Conservation (phyloP, 2,797 vertebrate genomes). For the Cirrhinus molitorella region DNA sequence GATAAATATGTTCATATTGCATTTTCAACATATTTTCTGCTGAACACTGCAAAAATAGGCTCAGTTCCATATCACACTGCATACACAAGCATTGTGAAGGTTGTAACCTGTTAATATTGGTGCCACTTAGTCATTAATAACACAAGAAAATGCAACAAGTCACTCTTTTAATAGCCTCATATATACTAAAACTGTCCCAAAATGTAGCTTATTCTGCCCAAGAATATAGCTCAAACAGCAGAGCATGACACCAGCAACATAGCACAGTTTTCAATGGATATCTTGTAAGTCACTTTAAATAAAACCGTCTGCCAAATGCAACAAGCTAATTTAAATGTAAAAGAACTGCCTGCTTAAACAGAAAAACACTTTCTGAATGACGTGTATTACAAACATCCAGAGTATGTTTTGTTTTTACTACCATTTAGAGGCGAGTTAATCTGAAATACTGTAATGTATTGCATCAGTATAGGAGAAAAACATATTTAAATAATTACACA, state of each 20-base stretch:
- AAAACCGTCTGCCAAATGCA: neutral
- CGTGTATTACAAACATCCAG: neutral
- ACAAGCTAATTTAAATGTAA: conserved; percentile 9
- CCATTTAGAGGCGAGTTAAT: neutral
- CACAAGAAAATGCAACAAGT: neutral
- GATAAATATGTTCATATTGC: neutral
- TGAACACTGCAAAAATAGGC: neutral
- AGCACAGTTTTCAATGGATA: neutral
- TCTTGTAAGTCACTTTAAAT: neutral
- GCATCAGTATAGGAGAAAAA: neutral
- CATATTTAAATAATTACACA: neutral
- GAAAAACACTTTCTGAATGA: neutral
- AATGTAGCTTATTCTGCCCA: neutral
- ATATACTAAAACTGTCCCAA: neutral
- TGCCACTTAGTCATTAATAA: neutral
- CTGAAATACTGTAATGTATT: neutral
- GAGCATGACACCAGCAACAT: neutral
- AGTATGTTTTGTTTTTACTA: neutral
- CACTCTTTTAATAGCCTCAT: neutral
- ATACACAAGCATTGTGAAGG: neutral
- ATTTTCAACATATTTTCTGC: conserved; percentile 20
- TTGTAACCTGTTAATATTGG: conserved; percentile 2
- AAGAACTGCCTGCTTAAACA: neutral
- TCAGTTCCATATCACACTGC: neutral
- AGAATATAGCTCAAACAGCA: neutral